A percentile compares a stretch with the other conserved stretches of the same genome.
phyloP scores from a whole-genome alignment of 1,140 invertebrate species.

The Tetragnatha versicolor region DNA sequence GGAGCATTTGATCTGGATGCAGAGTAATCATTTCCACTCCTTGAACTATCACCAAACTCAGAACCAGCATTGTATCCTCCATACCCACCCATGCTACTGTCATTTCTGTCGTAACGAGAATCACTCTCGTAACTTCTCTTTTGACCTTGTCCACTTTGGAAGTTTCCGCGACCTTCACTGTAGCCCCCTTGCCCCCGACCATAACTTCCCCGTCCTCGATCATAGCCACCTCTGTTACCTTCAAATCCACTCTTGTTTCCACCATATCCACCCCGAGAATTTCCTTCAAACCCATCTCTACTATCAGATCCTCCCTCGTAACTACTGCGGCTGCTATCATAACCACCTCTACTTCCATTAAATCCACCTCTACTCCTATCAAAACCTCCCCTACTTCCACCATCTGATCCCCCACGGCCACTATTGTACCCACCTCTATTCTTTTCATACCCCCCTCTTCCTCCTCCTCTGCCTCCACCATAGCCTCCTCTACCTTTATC shows the following conservation, averaged over 20 bases:
- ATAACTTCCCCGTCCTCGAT: conserved; percentile 1
- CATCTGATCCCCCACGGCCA: background rate
- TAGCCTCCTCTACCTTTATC: background rate
- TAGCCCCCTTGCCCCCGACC: background rate
- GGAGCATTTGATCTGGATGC: background rate
- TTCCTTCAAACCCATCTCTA: background rate
- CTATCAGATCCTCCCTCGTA: conserved; percentile 24
- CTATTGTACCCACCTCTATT: background rate
- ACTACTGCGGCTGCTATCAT: background rate
- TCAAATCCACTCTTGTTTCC: conserved; percentile 2
- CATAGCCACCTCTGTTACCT: conserved; percentile 50
- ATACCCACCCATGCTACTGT: background rate
- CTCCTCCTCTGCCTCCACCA: background rate
- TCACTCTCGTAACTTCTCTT: background rate
- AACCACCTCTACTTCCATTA: background rate
- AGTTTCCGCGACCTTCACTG: conserved; percentile 41
- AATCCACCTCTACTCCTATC: background rate
- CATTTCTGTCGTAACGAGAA: background rate
- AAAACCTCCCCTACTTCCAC: background rate
- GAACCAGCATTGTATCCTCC: background rate
- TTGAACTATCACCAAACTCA: background rate
- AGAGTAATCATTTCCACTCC: background rate
- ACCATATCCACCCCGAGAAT: conserved; percentile 31
- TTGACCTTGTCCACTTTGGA: background rate
- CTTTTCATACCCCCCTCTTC: background rate